A percentile compares a stretch with the other conserved stretches of the same genome.
phyloP scores from a whole-genome alignment of 1,140 invertebrate genomes.

The Anadara kagoshimensis region DNA sequence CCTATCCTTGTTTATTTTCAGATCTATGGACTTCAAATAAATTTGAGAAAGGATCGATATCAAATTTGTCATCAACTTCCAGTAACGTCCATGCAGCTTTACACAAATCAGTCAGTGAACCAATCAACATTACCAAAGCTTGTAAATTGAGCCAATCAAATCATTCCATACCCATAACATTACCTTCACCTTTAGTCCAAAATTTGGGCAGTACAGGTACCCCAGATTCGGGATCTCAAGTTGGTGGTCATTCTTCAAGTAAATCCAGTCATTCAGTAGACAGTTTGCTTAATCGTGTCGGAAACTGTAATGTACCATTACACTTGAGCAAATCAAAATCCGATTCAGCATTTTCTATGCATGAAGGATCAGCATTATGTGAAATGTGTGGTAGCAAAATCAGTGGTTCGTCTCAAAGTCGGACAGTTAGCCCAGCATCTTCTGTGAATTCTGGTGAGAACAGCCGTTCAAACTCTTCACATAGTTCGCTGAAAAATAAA shows the following conservation, averaged over 20 bases:
- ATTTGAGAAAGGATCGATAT: constrained; percentile 45
- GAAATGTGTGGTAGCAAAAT: neutral
- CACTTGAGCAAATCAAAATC: too few species aligned
- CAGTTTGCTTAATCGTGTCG: neutral
- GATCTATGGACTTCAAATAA: constrained; percentile 92
- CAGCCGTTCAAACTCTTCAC: constrained; percentile 31
- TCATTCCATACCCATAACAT: neutral
- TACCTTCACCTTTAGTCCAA: neutral
- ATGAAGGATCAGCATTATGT: too few species aligned
- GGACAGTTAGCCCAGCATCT: constrained; percentile 13
- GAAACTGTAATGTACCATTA: too few species aligned
- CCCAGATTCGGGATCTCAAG: neutral
- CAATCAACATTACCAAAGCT: constrained; percentile 58
- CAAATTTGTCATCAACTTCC: neutral
- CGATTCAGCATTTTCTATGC: too few species aligned
- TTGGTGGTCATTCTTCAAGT: neutral
- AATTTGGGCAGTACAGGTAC: neutral
- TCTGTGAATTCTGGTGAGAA: constrained; percentile 18
- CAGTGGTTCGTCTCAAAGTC: neutral
- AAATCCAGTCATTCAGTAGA: constrained; percentile 17
- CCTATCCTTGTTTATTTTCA: constrained; percentile 57
- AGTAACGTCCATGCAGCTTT: constrained; percentile 14
- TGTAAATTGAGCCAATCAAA: neutral
- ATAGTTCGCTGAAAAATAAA: constrained; percentile 31
- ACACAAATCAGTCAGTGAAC: constrained; percentile 67